These are phyloP conservation scores for Apostichopus parvimensis DNA, from an alignment of 35 echinoderm and acorn worm species.

Conservation along the genomic window DNA sequence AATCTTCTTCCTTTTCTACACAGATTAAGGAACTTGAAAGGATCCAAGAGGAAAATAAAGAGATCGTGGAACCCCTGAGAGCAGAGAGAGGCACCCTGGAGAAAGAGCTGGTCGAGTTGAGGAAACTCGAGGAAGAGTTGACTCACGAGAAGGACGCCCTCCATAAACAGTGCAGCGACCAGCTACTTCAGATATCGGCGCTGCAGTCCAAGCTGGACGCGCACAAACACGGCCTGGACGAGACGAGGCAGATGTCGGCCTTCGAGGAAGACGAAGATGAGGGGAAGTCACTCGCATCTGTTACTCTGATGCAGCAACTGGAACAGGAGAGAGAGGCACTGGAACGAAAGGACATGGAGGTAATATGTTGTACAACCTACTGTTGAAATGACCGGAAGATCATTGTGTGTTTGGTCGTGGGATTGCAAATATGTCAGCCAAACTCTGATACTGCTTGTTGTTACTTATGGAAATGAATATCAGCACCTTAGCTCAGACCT, in stretches of 20 bases:
- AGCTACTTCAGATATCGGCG: constrained; percentile 79
- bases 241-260: background rate
- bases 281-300: constrained; percentile 8
- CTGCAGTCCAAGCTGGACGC: constrained; percentile 84
- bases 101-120: constrained; percentile 55
- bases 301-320: constrained; percentile 80
- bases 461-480: too few relatives aligned
- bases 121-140: constrained; percentile 75
- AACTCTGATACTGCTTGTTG: too few relatives aligned
- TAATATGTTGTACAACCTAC: background rate
- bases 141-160: constrained; percentile 89
- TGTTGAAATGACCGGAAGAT: too few relatives aligned
- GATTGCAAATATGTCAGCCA: too few relatives aligned
- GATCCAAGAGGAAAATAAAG: constrained; percentile 59
- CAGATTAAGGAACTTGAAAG: constrained; percentile 85
- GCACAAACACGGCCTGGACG: constrained; percentile 75
- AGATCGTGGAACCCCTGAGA: constrained; percentile 32
- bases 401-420: too few relatives aligned
- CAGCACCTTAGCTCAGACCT: too few relatives aligned
- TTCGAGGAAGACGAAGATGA: constrained; percentile 32
- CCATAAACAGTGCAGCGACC: constrained; percentile 85
- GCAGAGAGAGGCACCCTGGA: constrained; percentile 53
- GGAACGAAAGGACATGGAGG: constrained; percentile 96
- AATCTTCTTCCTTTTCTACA: background rate
- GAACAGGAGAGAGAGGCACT: constrained; percentile 90